Evolutionary conservation across 2,888 invertebrate genomes (phyloP), one percentile per base, ranked within the genome.

Genomic region (Xanthia icteritia): DNA sequence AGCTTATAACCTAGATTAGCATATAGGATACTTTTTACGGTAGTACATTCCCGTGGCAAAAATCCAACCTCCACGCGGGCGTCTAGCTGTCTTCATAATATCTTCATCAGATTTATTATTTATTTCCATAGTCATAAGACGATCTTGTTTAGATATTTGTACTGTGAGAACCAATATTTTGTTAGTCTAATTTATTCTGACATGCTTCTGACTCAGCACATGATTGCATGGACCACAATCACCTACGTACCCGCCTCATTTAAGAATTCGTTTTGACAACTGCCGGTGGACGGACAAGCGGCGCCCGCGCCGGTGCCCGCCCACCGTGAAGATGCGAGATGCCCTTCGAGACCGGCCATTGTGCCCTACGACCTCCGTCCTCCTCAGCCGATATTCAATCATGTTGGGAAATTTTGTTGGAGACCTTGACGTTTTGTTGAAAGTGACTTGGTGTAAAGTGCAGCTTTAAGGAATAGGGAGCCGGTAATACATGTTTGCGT

Each of bases 281-380:
- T 75, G 63, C 74, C n/a, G 56, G 39, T 74, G 71, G 60, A 20
- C 56, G 66, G n/a, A 64, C 36, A 67, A 64, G 45, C 66, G 60
- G 89, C 82, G 86, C 84, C 77, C 71, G 88, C 80, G 80, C 84
- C 82, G 79, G 87, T 80, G 91, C 79, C 89, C 94, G 91, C 76
- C 82, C 90, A 92, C 92, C 96, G 96, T 96, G 92, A 96, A 95
- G 96, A 96, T 96, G 92, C 45, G 51, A 81, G 96, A 96, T 96
- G 96, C 95, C 96, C 96, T 96, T 95, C 95, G 90, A 77, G 79
- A 83, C 67, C 45, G 79, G 89, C 95, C 92, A 96, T 96, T 96
- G 96, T 96, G 90, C 92, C 94, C 94, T 94, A 91, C 89, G 92
- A 91, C 92, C 94, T 92, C 91, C 87, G 90, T 85, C 90, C 90